These are phyloP conservation scores for Megalops cyprinoides DNA, from an alignment of 2,797 vertebrate species.

Conservation along the genomic window DNA sequence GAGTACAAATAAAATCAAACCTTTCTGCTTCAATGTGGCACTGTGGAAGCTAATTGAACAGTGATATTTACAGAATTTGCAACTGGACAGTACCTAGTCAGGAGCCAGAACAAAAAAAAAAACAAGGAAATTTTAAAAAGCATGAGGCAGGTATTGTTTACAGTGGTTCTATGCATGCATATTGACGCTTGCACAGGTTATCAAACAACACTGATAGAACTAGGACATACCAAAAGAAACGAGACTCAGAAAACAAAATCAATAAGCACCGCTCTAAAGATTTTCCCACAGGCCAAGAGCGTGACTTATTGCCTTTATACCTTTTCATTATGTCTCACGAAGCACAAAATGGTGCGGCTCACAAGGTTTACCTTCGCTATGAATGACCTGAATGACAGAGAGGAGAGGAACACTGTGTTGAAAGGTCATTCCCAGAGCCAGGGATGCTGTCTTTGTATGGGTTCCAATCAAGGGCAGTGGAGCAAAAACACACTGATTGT, in stretches of 20 bases:
- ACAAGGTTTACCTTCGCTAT: background rate
- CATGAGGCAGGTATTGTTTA: background rate
- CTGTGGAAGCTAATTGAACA: background rate
- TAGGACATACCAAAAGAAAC: constrained; percentile 28
- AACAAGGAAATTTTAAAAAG: constrained; percentile 8
- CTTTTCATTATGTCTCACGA: constrained; percentile 43
- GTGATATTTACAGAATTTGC: background rate
- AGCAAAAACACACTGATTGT: background rate
- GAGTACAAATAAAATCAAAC: background rate
- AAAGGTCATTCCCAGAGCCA: too few relatives aligned
- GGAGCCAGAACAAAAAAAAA: constrained; percentile 5
- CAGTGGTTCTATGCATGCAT: background rate
- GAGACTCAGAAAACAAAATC: constrained; percentile 46
- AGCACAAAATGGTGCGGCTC: constrained; percentile 22
- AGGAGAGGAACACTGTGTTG: background rate
- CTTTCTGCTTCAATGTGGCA: background rate
- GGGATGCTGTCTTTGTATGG: background rate
- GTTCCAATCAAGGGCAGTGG: background rate
- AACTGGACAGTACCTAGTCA: background rate
- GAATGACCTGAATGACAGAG: constrained; percentile 1
- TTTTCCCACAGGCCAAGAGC: constrained; percentile 40
- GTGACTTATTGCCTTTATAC: constrained; percentile 40
- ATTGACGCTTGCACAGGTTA: background rate
- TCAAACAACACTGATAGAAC: background rate
- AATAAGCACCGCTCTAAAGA: constrained; percentile 40